phyloP scores from a whole-genome alignment of 2,797 vertebrate species.

The Amniataba percoides region DNA sequence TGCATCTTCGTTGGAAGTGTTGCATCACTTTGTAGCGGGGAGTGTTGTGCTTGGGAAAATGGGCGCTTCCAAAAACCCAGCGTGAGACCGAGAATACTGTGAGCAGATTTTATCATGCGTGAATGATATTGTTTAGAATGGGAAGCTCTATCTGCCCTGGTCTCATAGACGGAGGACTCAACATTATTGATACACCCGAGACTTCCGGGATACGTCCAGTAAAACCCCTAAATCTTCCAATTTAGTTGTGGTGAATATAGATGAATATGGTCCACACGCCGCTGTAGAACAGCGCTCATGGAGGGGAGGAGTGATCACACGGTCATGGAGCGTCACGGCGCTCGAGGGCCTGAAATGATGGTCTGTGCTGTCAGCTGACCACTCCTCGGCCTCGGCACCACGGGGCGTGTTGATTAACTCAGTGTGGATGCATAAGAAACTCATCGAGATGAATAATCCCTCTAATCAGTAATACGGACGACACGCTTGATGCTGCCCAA shows the following conservation, averaged over 20 bases:
- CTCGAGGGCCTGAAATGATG: constrained; percentile 38
- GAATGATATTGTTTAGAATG: constrained; percentile 83
- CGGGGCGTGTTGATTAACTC: constrained; percentile 59
- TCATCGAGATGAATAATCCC: constrained; percentile 68
- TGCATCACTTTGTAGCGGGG: constrained; percentile 83
- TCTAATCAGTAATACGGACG: constrained; percentile 66
- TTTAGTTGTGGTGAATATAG: constrained; percentile 80
- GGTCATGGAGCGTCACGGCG: constrained; percentile 33
- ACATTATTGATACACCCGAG: constrained; percentile 73
- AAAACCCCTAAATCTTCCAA: constrained; percentile 78
- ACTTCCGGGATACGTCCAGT: constrained; percentile 68
- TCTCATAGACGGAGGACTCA: constrained; percentile 80
- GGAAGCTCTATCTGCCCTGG: constrained; percentile 74
- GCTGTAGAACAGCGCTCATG: constrained; percentile 41
- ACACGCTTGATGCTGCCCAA: constrained; percentile 52
- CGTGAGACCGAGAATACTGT: constrained; percentile 77
- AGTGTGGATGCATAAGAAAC: constrained; percentile 52
- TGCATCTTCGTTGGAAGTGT: constrained; percentile 84
- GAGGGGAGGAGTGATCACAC: constrained; percentile 27
- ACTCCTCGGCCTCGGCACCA: constrained; percentile 35
- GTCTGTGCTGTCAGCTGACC: constrained; percentile 53
- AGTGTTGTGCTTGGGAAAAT: constrained; percentile 82
- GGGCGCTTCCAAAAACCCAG: constrained; percentile 80
- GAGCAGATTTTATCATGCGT: constrained; percentile 77
- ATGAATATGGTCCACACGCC: constrained; percentile 65